phyloP scores from a whole-genome alignment of 1,140 invertebrate species.

The Melanaphis sacchari region DNA sequence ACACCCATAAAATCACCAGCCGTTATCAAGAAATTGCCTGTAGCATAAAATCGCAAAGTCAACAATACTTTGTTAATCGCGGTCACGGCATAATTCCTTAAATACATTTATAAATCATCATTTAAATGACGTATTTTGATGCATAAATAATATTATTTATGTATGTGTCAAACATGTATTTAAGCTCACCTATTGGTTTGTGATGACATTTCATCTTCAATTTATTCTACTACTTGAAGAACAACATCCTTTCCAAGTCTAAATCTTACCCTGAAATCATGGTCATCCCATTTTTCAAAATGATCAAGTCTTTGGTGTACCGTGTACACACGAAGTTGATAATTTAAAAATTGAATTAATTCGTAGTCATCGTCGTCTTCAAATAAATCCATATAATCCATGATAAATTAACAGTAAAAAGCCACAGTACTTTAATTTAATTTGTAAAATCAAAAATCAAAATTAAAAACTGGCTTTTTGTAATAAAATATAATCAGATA shows the following conservation, averaged over 20 bases:
- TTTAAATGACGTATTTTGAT: background rate
- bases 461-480: too few species aligned
- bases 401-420: too few species aligned
- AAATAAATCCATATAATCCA: constrained; percentile 9
- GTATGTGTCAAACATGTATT: background rate
- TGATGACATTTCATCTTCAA: background rate
- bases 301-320: background rate
- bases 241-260: background rate
- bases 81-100: too few species aligned
- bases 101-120: too few species aligned
- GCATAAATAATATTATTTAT: background rate
- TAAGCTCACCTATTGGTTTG: background rate
- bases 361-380: background rate
- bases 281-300: background rate
- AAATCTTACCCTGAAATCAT: background rate
- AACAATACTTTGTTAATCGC: too few species aligned
- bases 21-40: too few species aligned
- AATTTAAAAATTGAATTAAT: constrained; percentile 24
- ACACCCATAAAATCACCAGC: too few species aligned
- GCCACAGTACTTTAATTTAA: too few species aligned
- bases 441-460: too few species aligned
- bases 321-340: background rate
- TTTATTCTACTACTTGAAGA: background rate
- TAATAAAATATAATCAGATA: too few species aligned
- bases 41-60: too few species aligned